Base-by-base conservation (phyloP, 2,888 invertebrate species). In the Macrosoma leucophasiata region DNA sequence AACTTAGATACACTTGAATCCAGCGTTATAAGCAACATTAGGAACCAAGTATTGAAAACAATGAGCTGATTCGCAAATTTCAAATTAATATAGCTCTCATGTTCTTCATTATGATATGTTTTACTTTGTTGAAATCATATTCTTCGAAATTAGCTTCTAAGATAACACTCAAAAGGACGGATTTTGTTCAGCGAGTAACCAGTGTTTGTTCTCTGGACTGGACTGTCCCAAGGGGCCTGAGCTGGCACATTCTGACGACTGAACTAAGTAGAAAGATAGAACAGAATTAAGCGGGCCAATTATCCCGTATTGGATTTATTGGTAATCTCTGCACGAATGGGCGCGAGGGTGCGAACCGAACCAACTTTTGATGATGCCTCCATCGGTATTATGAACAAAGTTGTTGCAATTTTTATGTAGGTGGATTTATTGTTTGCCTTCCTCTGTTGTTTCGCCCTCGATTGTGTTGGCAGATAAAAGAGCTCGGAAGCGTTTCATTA, bases 291-390 rank as follows among this genome's bases (percentile, higher is more conserved):
- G 84, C 82, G 78, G 77, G 77, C 81, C 84, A 84, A 84, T 84
- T 84, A 84, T 84, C 84, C 82, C 84, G 82, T 82, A 84, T 84
- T 84, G 82, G 84, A 84, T 84, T 84, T 84, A 84, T 84, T 84
- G 84, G 84, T 84, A 84, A 84, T 84, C 84, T 82, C 74, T 79
- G 82, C 84, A 84, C 84, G 84, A 81, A 81, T 78, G 72, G 75
- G 78, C 79, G 79, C 76, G 79, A 81, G 84, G 84, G 84, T 82
- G 84, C 78, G 81, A 81, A 73, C 58, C 68, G 71, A 70, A 76
- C 79, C 74, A 82, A 84, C 72, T 84, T 82, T 81, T 79, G 84
- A 84, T 81, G 82, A 82, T 79, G 70, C 76, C 75, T 81, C 76
- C 67, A 72, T 75, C 67, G 77, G 77, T 67, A 82, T 78, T 82